A percentile compares a stretch with the other conserved stretches of the same genome.
Conservation (phyloP, 2,113 vertebrate genomes). For the Dicerorhinus sumatrensis region DNA sequence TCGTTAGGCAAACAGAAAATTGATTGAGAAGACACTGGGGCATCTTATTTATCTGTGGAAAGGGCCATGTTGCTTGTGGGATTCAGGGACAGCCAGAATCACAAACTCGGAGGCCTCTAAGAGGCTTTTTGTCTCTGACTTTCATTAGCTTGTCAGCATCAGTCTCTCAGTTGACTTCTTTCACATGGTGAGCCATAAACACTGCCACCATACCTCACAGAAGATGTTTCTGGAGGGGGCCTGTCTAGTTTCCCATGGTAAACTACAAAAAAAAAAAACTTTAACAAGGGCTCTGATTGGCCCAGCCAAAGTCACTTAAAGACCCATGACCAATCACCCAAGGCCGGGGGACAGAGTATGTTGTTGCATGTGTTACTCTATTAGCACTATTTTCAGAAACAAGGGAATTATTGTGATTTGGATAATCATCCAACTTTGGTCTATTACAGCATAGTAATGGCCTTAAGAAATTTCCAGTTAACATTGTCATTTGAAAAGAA, state of each 20-base stretch:
- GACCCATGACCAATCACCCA: background rate
- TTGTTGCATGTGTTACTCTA: background rate
- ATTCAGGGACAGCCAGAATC: background rate
- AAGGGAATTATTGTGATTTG: conserved; percentile 6
- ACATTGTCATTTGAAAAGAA: background rate
- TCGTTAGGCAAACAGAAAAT: background rate
- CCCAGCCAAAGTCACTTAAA: background rate
- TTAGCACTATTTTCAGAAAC: conserved; percentile 15
- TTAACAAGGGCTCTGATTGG: background rate
- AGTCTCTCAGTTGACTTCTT: background rate
- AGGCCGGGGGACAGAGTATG: background rate
- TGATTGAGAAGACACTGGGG: background rate
- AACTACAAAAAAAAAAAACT: background rate
- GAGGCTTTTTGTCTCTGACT: background rate
- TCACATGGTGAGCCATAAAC: background rate
- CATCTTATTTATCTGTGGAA: background rate
- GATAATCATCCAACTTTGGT: background rate
- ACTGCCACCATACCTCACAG: background rate
- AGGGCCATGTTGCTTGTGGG: background rate
- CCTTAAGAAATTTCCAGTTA: background rate
- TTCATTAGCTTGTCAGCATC: background rate
- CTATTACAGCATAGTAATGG: background rate
- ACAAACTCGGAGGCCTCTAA: background rate
- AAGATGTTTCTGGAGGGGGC: background rate
- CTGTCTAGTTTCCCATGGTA: background rate